phyloP scores from a whole-genome alignment of 2,113 vertebrate species.

The Acanthisitta chloris region DNA sequence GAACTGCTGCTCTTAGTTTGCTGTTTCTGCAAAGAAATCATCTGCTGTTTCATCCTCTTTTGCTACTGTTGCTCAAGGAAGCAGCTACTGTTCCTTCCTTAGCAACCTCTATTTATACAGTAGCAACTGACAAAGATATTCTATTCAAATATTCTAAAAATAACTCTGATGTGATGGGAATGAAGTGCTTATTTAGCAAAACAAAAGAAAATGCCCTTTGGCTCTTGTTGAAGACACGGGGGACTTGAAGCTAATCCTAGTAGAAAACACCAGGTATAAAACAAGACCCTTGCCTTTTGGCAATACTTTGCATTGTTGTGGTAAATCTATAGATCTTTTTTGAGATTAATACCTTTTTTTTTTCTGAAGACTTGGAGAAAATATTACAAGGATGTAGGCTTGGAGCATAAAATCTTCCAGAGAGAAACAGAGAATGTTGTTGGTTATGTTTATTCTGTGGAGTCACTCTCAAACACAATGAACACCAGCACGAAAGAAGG shows the following conservation, averaged over 20 bases:
- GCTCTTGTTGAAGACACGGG: background rate
- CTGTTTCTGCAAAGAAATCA: conserved; percentile 28
- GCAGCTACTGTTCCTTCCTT: conserved; percentile 24
- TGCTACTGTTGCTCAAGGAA: conserved; percentile 21
- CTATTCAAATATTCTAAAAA: conserved; percentile 41
- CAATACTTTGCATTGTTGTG: background rate
- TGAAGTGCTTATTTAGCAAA: conserved; percentile 6
- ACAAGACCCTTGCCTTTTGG: background rate
- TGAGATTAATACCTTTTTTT: background rate
- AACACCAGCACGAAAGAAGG: background rate
- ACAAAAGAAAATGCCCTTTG: background rate
- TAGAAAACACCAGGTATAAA: background rate
- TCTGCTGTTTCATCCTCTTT: conserved; percentile 6
- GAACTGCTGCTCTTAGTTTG: background rate
- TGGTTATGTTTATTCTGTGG: background rate
- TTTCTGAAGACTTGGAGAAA: background rate
- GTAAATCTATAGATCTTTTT: background rate
- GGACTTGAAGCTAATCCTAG: background rate
- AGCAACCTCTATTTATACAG: conserved; percentile 39
- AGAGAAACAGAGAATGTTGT: background rate
- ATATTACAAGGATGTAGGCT: background rate
- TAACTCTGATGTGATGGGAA: background rate
- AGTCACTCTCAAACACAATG: background rate
- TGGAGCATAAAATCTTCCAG: background rate
- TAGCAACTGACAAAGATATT: conserved; percentile 15